A percentile compares a stretch with the other conserved stretches of the same genome.
These are phyloP conservation scores for Tyrannus savana DNA, from an alignment of 2,113 vertebrate genomes.

Conservation along the genomic window DNA sequence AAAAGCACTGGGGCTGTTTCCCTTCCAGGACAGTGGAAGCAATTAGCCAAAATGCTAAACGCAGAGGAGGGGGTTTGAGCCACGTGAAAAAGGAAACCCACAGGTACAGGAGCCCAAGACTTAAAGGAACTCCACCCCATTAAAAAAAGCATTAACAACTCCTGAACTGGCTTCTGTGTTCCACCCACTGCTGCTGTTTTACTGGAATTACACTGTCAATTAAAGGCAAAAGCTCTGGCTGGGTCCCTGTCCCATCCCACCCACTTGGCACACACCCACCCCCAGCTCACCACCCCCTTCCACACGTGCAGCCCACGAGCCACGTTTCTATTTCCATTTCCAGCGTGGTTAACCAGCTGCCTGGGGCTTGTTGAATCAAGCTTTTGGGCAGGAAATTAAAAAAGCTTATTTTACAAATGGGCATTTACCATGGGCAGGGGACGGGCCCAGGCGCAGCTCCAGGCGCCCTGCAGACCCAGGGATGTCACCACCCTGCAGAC, in stretches of 20 bases:
- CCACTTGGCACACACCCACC: not conserved
- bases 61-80: not conserved
- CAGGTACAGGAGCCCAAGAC: not conserved
- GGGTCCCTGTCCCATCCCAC: not conserved
- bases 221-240: not conserved
- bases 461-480: not conserved
- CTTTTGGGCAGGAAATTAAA: not conserved
- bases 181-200: not conserved
- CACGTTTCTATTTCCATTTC: not conserved
- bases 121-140: not conserved
- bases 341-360: not conserved
- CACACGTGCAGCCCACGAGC: not conserved
- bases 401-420: not conserved
- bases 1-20: accelerated
- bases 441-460: not conserved
- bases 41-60: not conserved
- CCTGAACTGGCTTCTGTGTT: not conserved
- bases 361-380: not conserved
- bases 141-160: not conserved
- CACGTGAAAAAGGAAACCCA: not conserved
- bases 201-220: not conserved
- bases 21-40: not conserved
- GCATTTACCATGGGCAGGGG: not conserved
- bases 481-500: not conserved
- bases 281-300: not conserved